phyloP scores from a whole-genome alignment of 2,888 invertebrate species.

The Junonia oenone region DNA sequence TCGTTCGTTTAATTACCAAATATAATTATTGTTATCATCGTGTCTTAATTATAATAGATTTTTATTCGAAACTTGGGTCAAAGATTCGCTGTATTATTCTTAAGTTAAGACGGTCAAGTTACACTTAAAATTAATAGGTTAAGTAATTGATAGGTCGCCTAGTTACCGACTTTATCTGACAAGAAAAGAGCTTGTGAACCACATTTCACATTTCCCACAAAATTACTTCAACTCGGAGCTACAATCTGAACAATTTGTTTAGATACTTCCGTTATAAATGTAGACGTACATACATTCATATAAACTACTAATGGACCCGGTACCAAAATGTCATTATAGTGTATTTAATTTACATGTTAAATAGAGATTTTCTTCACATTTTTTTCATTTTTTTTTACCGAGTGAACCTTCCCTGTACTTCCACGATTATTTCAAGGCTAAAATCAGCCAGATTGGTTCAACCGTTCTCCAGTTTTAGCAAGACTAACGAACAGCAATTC shows the following conservation, averaged over 20 bases:
- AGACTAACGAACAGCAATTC: too few species aligned
- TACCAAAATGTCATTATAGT: too few species aligned
- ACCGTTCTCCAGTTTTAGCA: too few species aligned
- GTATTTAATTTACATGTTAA: too few species aligned
- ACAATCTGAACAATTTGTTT: neutral
- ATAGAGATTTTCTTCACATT: too few species aligned
- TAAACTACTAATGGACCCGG: too few species aligned
- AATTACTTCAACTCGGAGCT: neutral
- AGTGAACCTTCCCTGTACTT: too few species aligned
- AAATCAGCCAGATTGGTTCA: too few species aligned
- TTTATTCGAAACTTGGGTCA: neutral
- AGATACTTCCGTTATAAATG: neutral
- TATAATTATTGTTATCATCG: too few species aligned
- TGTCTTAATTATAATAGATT: neutral
- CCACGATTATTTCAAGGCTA: too few species aligned
- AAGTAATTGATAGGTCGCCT: neutral
- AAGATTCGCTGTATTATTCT: neutral
- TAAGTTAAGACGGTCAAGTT: neutral
- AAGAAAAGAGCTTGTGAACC: neutral
- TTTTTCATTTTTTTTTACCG: too few species aligned
- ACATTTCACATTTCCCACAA: neutral
- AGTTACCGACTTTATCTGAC: neutral
- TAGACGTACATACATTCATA: neutral
- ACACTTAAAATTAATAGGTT: neutral
- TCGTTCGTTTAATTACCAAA: too few species aligned